Evolutionary conservation across 37 sponge, comb jelly and placozoan species (phyloP).

Genomic region (Ianthella basta): DNA sequence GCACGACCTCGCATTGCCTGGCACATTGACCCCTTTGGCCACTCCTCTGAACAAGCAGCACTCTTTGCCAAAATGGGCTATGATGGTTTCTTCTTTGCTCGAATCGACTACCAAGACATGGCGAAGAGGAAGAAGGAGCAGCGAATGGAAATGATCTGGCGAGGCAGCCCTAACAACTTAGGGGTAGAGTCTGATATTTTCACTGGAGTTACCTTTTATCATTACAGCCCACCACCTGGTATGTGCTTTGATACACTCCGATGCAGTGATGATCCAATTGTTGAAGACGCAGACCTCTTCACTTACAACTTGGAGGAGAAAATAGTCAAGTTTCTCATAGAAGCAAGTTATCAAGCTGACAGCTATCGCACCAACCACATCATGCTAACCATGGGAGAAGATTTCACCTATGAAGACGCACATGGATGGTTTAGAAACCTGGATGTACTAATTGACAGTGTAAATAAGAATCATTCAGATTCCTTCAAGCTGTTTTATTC

Average conservation of each 20-base stretch:
- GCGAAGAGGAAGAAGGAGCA: constrained; percentile 34
- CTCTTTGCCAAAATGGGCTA: constrained; percentile 81
- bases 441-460: constrained; percentile 91
- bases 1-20: constrained; percentile 77
- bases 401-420: constrained; percentile 92
- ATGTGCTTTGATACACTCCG: constrained; percentile 83
- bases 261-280: constrained; percentile 79
- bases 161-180: constrained; percentile 59
- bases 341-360: constrained; percentile 29
- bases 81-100: constrained; percentile 91
- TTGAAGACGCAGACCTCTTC: constrained; percentile 76
- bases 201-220: constrained; percentile 76
- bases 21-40: constrained; percentile 91
- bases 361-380: constrained; percentile 78
- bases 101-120: constrained; percentile 91
- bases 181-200: constrained; percentile 74
- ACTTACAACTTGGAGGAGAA: constrained; percentile 79
- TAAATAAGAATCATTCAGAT: constrained; percentile 41
- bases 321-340: constrained; percentile 51
- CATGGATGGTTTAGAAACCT: constrained; percentile 79
- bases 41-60: constrained; percentile 73
- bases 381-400: constrained; percentile 96
- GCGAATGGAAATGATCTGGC: constrained; percentile 87
- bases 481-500: constrained; percentile 87
- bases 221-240: constrained; percentile 81